Evolutionary conservation across 2,113 vertebrate genomes (phyloP), one percentile per base, ranked within the genome.

Genomic region (Tenrec ecaudatus): DNA sequence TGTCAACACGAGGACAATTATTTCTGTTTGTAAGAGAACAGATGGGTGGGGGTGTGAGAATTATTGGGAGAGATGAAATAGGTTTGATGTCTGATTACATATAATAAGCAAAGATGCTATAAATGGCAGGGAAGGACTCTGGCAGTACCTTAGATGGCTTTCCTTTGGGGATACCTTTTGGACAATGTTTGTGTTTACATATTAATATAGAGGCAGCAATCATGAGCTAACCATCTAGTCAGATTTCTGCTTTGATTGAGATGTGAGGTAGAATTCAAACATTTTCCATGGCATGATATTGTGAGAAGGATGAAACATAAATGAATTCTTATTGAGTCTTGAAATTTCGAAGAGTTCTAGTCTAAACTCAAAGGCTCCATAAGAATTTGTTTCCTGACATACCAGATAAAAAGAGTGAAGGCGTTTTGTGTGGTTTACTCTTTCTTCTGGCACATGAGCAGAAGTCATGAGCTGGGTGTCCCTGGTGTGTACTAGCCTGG

Each of bases 241-340:
- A 82, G 57, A 82, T 77, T 93, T 88, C 62, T 22, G 33, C n/a
- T 82, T 93, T 82, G 33, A 78, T 16, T 69, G 20, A 27, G 6
- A 20, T 66, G 27, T 47, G 53, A 43, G 1, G 11, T 22, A 1
- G 2, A 1, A 3, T 57, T 88, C 68, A 69, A 53, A 53, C 11
- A 60, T 25, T 85, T 40, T 81, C 47, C 60, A 62, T 62, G 17
- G 64, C 25, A 27, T 25, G 64, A 62, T 22, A 62, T 62, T 20
- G 29, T 66, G 64, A 66, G 25, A 29, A 75, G 53, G 40, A 71
- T 17, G 7, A n/a, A 11, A 0, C 81, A 31, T 66, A 33, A 5
- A 57, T 25, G 43, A 62, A 62, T 62, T 62, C 47, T 53, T 53
- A 10, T 53, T 53, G 47, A 53, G 47, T 53, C 47, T 62, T 77